Evolutionary conservation across 2,888 invertebrate species (phyloP), one percentile per base, ranked within the genome.

Genomic region (Phasia obesa): DNA sequence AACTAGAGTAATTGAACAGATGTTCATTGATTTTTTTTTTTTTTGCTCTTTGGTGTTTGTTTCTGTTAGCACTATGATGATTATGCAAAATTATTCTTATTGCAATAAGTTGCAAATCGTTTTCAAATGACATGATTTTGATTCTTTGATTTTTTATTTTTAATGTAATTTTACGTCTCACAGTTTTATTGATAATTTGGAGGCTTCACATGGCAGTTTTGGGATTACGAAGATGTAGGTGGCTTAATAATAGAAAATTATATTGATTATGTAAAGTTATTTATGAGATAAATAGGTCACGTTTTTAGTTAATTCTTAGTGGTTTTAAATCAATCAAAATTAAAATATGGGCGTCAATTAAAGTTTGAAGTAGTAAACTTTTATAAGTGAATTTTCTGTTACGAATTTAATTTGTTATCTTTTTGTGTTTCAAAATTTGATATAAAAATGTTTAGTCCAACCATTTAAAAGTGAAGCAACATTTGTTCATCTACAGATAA

Each of bases 31-130:
- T 69, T 67, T 55, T 6, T 60, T 49, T 74, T 44, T 25, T 27
- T 55, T 15, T 4, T 51, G 4, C 17, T 69, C 31, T 76, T 64
- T 71, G 64, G 31, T 19, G n/a, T 67, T 67, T 57, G 21, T 74
- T 69, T 60, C 79, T 70, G 55, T 67, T 76, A 42, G 27, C 27
- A 44, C 57, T 55, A 71, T 67, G 59, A 82, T 75, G 74, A 82
- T 82, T 82, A 82, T 82, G 82, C 82, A 82, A 82, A 82, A 73
- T 70, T 78, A 82, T 78, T 82, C 74, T 76, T 67, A n/a, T n/a
- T n/a, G 73, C 44, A 55, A 65, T 53, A 76, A 57, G 35, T 76
- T 74, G 62, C 21, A 59, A 67, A 53, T 47, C 44, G 70, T 67
- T 71, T 71, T 51, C 13, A 60, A 81, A 77, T 75, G 70, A 78